Evolutionary conservation across 2,888 invertebrate species (phyloP).

Genomic region (Bursaphelenchus okinawaensis): DNA sequence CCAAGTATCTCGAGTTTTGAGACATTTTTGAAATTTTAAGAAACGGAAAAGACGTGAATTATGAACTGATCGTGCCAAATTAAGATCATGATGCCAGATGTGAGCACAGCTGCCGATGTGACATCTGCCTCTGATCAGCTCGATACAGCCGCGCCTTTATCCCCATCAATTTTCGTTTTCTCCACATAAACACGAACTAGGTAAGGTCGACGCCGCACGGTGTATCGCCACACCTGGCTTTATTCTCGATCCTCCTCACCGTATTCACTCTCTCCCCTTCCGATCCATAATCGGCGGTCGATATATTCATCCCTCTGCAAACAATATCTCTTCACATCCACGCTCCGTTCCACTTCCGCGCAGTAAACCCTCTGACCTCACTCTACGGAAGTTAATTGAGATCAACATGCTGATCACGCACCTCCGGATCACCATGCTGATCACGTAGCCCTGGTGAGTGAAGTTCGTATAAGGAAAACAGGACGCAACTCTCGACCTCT

Average conservation of each 20-base stretch:
- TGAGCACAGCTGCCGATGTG: not conserved
- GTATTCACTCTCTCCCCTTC: not conserved
- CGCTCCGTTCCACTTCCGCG: not conserved
- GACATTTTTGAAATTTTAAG: too few species aligned
- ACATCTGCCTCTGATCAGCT: not conserved
- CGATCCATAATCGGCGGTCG: not conserved
- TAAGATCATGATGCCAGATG: not conserved
- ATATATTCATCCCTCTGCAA: not conserved
- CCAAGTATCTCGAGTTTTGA: too few species aligned
- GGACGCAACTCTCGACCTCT: not conserved
- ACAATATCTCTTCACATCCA: not conserved
- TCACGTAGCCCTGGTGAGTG: too few species aligned
- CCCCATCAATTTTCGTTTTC: not conserved
- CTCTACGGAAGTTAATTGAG: not conserved
- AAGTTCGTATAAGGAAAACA: too few species aligned
- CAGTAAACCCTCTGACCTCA: not conserved
- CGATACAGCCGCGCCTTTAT: not conserved
- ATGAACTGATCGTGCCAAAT: too few species aligned
- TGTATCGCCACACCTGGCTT: not conserved
- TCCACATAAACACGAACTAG: not conserved
- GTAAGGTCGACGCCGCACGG: not conserved
- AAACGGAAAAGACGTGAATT: too few species aligned
- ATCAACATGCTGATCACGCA: not conserved
- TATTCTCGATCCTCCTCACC: not conserved
- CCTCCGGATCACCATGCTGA: slow-evolving; percentile 4